Evolutionary conservation across 2,797 vertebrate genomes (phyloP).

Genomic region (Emys orbicularis): DNA sequence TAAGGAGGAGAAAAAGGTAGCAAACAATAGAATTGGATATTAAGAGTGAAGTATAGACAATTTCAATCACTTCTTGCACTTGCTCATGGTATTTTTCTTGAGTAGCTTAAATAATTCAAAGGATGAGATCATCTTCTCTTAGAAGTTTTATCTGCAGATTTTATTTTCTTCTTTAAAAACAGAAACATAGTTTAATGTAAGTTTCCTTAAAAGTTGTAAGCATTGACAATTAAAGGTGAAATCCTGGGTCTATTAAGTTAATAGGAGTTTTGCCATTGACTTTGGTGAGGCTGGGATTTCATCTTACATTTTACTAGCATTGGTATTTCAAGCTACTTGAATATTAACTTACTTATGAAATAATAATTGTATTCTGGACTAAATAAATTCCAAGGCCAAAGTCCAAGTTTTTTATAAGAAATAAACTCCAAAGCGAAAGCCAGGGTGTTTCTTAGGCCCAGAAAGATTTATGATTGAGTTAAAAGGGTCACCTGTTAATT

Average conservation of each 20-base stretch:
- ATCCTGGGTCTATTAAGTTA: background rate
- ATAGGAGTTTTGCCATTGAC: background rate
- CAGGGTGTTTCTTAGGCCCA: background rate
- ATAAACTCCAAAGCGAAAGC: background rate
- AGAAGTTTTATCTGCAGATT: background rate
- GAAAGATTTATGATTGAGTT: background rate
- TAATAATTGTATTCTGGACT: rapidly evolving
- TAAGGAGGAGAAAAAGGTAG: background rate
- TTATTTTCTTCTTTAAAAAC: background rate
- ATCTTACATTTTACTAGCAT: background rate
- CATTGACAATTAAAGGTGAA: background rate
- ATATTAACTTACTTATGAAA: background rate
- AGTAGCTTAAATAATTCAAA: background rate
- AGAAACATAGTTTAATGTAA: background rate
- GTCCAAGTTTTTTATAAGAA: background rate
- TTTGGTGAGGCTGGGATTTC: background rate
- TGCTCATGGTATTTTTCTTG: background rate
- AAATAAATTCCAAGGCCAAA: background rate
- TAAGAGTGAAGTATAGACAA: background rate
- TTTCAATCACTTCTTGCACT: background rate
- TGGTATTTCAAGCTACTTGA: background rate
- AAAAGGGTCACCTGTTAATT: background rate
- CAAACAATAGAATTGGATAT: background rate
- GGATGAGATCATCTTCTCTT: background rate
- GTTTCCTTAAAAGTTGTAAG: background rate